Percentiles rank a stretch among this genome's conserved stretches.
These are phyloP conservation scores for Phalera bucephala DNA, from an alignment of 2,888 invertebrate species.

Conservation along the genomic window DNA sequence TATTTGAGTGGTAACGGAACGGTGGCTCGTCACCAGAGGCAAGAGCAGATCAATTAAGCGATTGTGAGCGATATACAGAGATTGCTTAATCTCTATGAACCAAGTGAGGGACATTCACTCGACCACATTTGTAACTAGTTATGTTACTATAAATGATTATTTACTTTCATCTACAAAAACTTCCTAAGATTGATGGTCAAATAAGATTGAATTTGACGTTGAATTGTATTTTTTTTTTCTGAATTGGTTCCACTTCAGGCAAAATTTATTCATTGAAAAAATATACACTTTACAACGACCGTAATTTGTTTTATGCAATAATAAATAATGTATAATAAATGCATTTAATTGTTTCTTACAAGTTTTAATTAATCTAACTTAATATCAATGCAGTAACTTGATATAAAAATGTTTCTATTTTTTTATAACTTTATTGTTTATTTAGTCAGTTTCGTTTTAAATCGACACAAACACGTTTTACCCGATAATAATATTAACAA, in stretches of 20 bases:
- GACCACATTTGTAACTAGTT: slow-evolving; percentile 15
- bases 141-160: slow-evolving; percentile 9
- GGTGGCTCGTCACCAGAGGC: slow-evolving; percentile 35
- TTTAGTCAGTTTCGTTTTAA: neutral
- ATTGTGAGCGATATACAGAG: slow-evolving; percentile 40
- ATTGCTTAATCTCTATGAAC: slow-evolving; percentile 11
- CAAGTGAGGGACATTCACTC: slow-evolving; percentile 21
- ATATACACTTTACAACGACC: too few relatives aligned
- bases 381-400: too few relatives aligned
- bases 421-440: too few relatives aligned
- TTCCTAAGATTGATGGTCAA: neutral
- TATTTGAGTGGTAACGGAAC: slow-evolving; percentile 45
- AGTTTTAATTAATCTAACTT: too few relatives aligned
- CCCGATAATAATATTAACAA: neutral
- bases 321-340: too few relatives aligned
- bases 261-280: too few relatives aligned
- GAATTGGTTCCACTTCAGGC: too few relatives aligned
- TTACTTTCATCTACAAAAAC: slow-evolving; percentile 4
- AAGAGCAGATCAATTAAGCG: slow-evolving; percentile 52
- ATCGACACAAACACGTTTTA: neutral
- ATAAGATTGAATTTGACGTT: too few relatives aligned
- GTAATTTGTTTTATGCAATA: too few relatives aligned
- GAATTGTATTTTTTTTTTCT: too few relatives aligned
- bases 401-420: too few relatives aligned
- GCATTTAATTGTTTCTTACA: too few relatives aligned